Evolutionary conservation across 2,888 invertebrate species (phyloP).

Genomic region (Zaprionus lineosus): DNA sequence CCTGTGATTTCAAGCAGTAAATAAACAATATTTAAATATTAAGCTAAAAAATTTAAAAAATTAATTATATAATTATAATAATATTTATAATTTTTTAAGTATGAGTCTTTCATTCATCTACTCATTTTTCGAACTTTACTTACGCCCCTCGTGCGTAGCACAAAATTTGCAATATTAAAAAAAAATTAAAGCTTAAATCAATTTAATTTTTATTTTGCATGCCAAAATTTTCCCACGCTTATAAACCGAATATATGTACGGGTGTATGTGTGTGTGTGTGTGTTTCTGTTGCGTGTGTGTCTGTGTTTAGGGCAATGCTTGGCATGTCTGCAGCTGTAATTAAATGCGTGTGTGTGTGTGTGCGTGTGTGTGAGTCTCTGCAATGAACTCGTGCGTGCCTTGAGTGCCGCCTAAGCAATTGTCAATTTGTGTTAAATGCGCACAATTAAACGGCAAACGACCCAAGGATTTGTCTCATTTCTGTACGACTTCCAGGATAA

Average conservation of each 20-base stretch:
- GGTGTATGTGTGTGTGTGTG: conserved; percentile 2
- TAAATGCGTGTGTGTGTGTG: conserved; percentile 37
- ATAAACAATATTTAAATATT: too few species aligned
- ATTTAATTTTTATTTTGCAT: conserved; percentile 16
- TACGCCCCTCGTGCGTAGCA: not conserved
- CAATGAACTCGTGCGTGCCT: conserved; percentile 31
- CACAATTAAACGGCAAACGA: conserved; percentile 70
- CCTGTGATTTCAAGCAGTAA: too few species aligned
- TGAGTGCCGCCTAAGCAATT: conserved; percentile 59
- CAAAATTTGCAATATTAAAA: too few species aligned
- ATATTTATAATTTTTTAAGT: too few species aligned
- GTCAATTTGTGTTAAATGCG: conserved; percentile 70
- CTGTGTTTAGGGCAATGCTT: conserved; percentile 23
- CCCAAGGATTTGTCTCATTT: conserved; percentile 31
- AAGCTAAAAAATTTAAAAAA: too few species aligned
- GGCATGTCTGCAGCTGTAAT: conserved; percentile 55
- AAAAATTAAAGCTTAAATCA: not conserved
- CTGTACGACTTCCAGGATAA: conserved; percentile 44
- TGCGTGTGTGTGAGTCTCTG: conserved; percentile 19
- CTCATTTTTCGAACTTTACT: not conserved
- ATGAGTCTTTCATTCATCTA: too few species aligned
- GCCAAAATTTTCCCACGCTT: conserved; percentile 48
- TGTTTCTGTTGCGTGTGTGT: conserved; percentile 3
- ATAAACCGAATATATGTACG: conserved; percentile 34
- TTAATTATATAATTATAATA: too few species aligned